Percentiles rank a stretch among this genome's conserved stretches.
phyloP scores from a whole-genome alignment of 2,113 vertebrate species.

The Aegithalos caudatus region DNA sequence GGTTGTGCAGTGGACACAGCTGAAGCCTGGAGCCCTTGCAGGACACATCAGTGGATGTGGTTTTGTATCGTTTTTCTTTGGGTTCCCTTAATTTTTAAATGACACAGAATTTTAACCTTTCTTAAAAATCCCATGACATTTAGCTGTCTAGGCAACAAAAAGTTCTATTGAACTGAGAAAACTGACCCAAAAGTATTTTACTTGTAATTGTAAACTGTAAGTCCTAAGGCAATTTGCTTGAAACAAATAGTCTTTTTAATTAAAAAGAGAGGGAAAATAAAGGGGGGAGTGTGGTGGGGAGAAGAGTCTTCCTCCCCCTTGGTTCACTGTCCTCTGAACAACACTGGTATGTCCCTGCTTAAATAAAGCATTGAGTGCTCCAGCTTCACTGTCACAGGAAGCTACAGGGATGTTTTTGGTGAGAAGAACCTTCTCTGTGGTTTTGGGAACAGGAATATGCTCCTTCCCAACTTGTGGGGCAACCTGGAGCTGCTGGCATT shows the following conservation, averaged over 20 bases:
- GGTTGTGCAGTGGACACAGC: neutral
- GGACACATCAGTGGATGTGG: neutral
- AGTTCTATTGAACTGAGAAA: constrained; percentile 68
- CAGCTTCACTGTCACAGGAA: neutral
- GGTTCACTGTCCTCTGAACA: neutral
- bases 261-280: neutral
- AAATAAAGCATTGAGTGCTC: neutral
- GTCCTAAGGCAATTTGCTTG: constrained; percentile 64
- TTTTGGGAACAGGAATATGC: neutral
- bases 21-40: neutral
- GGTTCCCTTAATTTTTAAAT: constrained; percentile 44
- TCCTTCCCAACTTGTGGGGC: neutral
- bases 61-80: constrained; percentile 20
- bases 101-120: constrained; percentile 69
- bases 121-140: constrained; percentile 76
- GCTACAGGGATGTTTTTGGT: neutral
- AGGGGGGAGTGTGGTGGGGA: neutral
- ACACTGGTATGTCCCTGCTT: neutral
- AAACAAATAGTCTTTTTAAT: constrained; percentile 62
- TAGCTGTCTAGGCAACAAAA: constrained; percentile 71
- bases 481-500: neutral
- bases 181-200: constrained; percentile 57
- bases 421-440: neutral
- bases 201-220: constrained; percentile 57
- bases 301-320: neutral